These are phyloP conservation scores for Pseudomugil tenellus DNA, from an alignment of 2,797 vertebrate genomes.

Conservation along the genomic window DNA sequence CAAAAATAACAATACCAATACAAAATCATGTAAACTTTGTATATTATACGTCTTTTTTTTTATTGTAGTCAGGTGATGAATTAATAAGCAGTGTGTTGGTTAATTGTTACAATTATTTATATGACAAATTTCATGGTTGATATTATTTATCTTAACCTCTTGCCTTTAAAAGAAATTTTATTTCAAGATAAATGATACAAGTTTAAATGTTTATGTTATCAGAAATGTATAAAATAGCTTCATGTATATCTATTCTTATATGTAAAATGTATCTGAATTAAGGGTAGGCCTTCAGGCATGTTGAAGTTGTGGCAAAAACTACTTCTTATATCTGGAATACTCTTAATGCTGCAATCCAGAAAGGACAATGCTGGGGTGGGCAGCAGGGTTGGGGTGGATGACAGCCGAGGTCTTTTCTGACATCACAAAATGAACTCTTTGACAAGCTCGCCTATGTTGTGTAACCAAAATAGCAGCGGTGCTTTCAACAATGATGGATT, in stretches of 20 bases:
- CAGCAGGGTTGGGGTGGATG: conserved; percentile 12
- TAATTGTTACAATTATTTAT: conserved; percentile 75
- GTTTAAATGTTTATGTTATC: conserved; percentile 76
- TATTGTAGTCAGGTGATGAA: conserved; percentile 81
- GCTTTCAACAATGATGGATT: conserved; percentile 73
- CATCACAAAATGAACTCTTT: conserved; percentile 16
- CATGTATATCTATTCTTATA: conserved; percentile 79
- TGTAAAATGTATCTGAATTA: conserved; percentile 76
- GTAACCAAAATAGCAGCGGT: conserved; percentile 66
- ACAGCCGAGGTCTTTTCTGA: conserved; percentile 47
- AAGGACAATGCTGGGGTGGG: conserved; percentile 45
- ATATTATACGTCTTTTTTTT: conserved; percentile 74
- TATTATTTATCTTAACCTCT: conserved; percentile 77
- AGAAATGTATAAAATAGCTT: conserved; percentile 77
- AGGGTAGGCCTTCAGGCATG: conserved; percentile 77
- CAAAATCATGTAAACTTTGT: conserved; percentile 73
- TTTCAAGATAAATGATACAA: conserved; percentile 70
- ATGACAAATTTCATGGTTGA: conserved; percentile 73
- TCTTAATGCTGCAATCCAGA: conserved; percentile 79
- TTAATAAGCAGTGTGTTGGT: conserved; percentile 77
- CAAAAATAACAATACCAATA: conserved; percentile 70
- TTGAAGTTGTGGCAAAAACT: conserved; percentile 64
- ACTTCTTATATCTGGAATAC: conserved; percentile 59
- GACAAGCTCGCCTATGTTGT: conserved; percentile 47
- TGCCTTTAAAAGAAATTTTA: conserved; percentile 78